These are phyloP conservation scores for Anarrhichthys ocellatus DNA, from an alignment of 2,113 vertebrate genomes.

Conservation along the genomic window DNA sequence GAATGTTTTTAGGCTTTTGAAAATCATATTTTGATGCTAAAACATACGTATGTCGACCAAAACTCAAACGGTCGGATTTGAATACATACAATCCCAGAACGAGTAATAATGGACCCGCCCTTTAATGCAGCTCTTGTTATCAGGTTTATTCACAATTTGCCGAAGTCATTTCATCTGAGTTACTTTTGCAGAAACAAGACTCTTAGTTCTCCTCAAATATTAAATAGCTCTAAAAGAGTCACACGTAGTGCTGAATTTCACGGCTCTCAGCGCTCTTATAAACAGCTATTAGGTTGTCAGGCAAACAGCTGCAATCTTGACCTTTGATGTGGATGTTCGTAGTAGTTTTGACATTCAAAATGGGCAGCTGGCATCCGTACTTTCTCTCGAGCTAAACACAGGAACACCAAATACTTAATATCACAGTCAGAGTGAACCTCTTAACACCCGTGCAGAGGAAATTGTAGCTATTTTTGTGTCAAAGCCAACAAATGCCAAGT, in stretches of 20 bases:
- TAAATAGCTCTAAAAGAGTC: constrained; percentile 40
- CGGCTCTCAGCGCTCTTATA: constrained; percentile 18
- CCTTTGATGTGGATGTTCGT: constrained; percentile 47
- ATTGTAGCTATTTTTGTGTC: constrained; percentile 61
- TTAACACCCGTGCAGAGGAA: constrained; percentile 9
- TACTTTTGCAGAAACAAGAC: constrained; percentile 43
- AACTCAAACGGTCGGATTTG: too few relatives aligned
- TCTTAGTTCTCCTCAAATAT: constrained; percentile 57
- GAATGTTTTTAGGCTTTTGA: too few relatives aligned
- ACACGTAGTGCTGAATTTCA: constrained; percentile 18
- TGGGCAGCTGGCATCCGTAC: constrained; percentile 10
- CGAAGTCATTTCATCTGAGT: constrained; percentile 57
- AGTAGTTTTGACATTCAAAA: constrained; percentile 41
- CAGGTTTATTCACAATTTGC: constrained; percentile 47
- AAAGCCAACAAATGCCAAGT: constrained; percentile 40
- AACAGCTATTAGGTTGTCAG: constrained; percentile 41
- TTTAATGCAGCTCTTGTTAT: constrained; percentile 55
- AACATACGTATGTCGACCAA: too few relatives aligned
- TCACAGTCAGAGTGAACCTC: constrained; percentile 30
- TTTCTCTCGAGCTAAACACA: constrained; percentile 6
- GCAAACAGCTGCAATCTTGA: constrained; percentile 44
- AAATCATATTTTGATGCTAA: too few relatives aligned
- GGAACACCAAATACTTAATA: constrained; percentile 19
- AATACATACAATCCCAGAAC: too few relatives aligned
- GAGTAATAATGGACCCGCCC: background rate